These are phyloP conservation scores for Gorsachius magnificus DNA, from an alignment of 2,797 vertebrate genomes.

Conservation along the genomic window DNA sequence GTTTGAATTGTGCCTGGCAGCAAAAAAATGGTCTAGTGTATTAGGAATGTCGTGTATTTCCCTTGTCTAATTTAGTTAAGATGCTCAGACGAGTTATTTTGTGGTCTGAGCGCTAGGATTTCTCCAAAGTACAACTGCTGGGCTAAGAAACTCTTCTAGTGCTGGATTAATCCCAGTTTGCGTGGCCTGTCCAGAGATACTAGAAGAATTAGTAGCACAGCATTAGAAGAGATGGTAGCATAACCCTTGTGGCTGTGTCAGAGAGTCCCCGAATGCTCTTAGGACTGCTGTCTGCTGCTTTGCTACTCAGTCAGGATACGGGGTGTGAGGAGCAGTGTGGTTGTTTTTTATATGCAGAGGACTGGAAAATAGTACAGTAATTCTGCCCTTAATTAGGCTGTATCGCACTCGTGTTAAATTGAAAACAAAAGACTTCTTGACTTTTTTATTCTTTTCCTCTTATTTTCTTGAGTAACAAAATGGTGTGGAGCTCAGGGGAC, in stretches of 20 bases:
- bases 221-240: neutral
- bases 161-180: neutral
- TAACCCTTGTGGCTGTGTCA: neutral
- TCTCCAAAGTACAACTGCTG: neutral
- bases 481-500: neutral
- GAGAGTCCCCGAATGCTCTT: neutral
- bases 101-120: neutral
- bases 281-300: neutral
- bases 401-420: neutral
- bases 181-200: neutral
- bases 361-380: neutral
- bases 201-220: neutral
- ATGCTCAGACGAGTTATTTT: neutral
- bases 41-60: neutral
- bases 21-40: neutral
- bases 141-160: neutral
- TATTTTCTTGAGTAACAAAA: neutral
- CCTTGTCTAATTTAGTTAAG: neutral
- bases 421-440: neutral
- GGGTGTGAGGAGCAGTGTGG: neutral
- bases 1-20: neutral
- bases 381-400: neutral
- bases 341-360: neutral
- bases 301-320: neutral
- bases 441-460: neutral